Base-by-base conservation (phyloP, 2,888 invertebrate genomes). In the Leptopilina syphax region DNA sequence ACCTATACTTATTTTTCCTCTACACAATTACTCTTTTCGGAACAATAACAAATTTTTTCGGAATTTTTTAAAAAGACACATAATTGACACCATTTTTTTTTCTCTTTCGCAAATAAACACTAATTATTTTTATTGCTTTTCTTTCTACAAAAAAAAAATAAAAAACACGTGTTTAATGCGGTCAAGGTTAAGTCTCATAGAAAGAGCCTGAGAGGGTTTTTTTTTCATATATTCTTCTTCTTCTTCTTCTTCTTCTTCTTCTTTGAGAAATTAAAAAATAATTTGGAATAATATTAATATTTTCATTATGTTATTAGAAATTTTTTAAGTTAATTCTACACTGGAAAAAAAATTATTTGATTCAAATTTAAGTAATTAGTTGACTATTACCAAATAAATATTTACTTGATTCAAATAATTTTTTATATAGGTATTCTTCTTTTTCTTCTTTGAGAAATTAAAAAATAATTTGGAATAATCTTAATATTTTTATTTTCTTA, bases 151-250 rank as follows among this genome's bases (percentile, higher is more conserved):
- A 34, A 34, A 27, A 27, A 50, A 50, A n/a, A n/a, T n/a, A n/a
- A 50, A 73, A 73, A 73, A 57, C 73, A 57, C 57, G 41, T 73
- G 73, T 73, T 73, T 73, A 73, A 57, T 3, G 73, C 57, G 73
- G 73, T 41, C 73, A 57, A 73, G 41, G 57, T 57, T 27, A 10
- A 57, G 34, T 73, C 41, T 5, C 3, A 41, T 73, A 41, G 57
- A 73, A 73, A 57, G 34, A 41, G 73, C 13, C 34, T 54, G 27
- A 10, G 57, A 8, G n/a, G 34, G n/a, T 68, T 50, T 68, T 68
- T 34, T 73, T 73, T 73, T 50, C 2, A 18, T 10, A 70, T n/a
- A 34, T 34, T 3, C 34, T 3, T 3, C 34, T 34, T 34, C 34
- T 34, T 34, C 34, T 34, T 27, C 27, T 27, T 27, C 27, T 27